Conservation (phyloP, 2,888 invertebrate species). For the Peribatodes rhomboidaria region DNA sequence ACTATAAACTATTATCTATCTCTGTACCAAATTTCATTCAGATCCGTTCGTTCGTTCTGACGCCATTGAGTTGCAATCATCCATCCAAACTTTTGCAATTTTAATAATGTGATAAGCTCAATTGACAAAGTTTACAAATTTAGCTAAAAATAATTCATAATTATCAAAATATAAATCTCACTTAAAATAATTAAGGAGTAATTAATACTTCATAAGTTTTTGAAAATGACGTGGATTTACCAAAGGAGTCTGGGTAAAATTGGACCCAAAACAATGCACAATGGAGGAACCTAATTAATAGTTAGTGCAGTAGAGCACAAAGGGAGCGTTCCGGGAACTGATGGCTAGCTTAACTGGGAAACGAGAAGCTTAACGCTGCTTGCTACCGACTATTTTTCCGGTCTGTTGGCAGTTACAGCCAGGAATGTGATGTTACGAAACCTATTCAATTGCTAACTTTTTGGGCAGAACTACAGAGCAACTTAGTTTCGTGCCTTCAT, state of each 20-base stretch:
- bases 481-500: neutral
- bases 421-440: constrained; percentile 4
- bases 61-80: too few species aligned
- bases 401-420: neutral
- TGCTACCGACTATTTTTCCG: constrained; percentile 8
- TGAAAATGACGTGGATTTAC: neutral
- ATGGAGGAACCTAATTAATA: constrained; percentile 23
- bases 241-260: neutral
- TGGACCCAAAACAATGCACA: constrained; percentile 14
- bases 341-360: constrained; percentile 26
- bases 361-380: constrained; percentile 9
- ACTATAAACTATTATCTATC: too few species aligned
- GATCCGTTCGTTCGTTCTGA: too few species aligned
- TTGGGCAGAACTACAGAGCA: neutral
- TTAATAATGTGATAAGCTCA: too few species aligned
- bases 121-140: neutral
- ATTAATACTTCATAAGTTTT: neutral
- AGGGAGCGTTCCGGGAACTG: constrained; percentile 20
- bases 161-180: too few species aligned
- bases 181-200: neutral
- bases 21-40: too few species aligned
- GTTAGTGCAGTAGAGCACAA: constrained; percentile 28
- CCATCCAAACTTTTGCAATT: too few species aligned
- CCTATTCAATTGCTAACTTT: neutral
- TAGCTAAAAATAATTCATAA: neutral